These are phyloP conservation scores for Ptychobarbus kaznakovi DNA, from an alignment of 2,797 vertebrate genomes.

Conservation along the genomic window DNA sequence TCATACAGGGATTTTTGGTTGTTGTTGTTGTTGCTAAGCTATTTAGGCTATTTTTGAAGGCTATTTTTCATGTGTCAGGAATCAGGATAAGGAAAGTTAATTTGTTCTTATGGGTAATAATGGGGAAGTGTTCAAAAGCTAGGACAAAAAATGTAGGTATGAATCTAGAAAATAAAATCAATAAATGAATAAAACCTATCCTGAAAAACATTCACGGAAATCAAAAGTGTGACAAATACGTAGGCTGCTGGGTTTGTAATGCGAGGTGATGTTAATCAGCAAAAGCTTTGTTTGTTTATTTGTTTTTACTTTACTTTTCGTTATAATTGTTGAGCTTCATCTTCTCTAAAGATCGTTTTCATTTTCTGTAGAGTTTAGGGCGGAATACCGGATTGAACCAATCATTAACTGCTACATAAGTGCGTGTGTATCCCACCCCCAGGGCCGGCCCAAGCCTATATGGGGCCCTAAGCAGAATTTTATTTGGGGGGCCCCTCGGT, in stretches of 20 bases:
- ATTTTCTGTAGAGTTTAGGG: slow-evolving; percentile 18
- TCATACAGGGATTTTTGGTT: neutral
- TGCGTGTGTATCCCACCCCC: slow-evolving; percentile 13
- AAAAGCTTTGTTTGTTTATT: too few relatives aligned
- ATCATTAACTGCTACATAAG: slow-evolving; percentile 21
- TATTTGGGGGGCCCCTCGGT: too few relatives aligned
- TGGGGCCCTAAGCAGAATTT: too few relatives aligned
- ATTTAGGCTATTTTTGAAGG: neutral
- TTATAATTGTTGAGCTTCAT: neutral
- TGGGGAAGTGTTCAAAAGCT: neutral
- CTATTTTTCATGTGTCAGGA: neutral
- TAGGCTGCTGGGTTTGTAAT: neutral
- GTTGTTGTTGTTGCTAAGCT: too few relatives aligned
- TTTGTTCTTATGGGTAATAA: neutral
- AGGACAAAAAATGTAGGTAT: neutral
- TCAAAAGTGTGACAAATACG: neutral
- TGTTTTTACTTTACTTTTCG: neutral
- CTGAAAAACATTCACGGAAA: neutral
- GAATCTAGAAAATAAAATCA: neutral
- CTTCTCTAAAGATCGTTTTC: neutral
- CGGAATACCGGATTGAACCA: slow-evolving; percentile 19
- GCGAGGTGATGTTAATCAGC: neutral
- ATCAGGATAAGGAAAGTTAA: neutral
- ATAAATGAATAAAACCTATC: neutral
- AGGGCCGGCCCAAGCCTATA: too few relatives aligned